Base-by-base conservation (phyloP, 2,888 invertebrate genomes). In the Rotaria socialis region DNA sequence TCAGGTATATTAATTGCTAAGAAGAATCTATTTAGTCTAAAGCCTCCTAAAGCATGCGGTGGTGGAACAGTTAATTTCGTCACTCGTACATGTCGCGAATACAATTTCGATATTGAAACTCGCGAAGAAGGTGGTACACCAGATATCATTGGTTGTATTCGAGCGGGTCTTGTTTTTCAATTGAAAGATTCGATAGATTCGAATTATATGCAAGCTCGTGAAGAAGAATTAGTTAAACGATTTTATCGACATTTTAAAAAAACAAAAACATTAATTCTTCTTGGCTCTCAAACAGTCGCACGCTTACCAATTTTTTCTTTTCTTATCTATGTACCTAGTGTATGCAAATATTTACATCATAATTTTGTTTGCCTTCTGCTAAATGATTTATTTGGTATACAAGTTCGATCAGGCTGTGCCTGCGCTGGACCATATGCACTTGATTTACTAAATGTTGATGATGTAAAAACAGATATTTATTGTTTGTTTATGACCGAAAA, bases 1-100 rank as follows among this genome's bases (percentile, higher is more conserved):
- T 67, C 19, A 67, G 94, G 94, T 85, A 92, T 94, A 86, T 90
- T 94, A 86, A 92, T 94, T 41, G 94, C 94, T 43, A 94, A 94
- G 90, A 93, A 93, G 88, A 88, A 91, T 5, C 89, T 94, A 56
- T 93, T 93, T 50, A 88, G 85, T 27, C 93, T 93, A 88, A 88
- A 89, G n/a, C 90, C 91, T 2, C 93, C 93, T 5, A 91, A 92
- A 86, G 91, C 91, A 41, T 91, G 92, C 85, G 91, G 90, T n/a
- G 93, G 93, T 24, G 93, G 93, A n/a, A 91, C 92, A 1, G 93
- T 93, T 3, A 93, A 93, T 89, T 93, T 92, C 90, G 92, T 92
- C 87, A 89, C 91, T 8, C 56, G 85, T 58, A 86, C 41, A 43
- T 74, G 55, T 55, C 86, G 85, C 74, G 50, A 85, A 8, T 89